Conservation (phyloP, 2,113 vertebrate species). For the Petrocephalus zakoni region DNA sequence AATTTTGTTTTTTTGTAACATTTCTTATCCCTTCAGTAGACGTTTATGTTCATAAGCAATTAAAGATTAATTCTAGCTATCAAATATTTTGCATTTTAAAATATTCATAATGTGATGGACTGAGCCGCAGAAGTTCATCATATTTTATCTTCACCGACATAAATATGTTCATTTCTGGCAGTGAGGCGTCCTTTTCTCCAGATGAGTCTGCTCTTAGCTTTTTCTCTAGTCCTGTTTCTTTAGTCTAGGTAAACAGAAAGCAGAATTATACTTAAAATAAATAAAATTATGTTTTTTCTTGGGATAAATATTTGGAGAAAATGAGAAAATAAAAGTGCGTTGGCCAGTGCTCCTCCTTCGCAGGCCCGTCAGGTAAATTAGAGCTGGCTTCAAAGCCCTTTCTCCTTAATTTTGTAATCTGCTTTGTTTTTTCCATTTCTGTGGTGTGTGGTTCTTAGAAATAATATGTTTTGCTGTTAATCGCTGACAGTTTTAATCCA, state of each 20-base stretch:
- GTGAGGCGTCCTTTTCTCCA: background rate
- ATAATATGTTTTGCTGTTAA: background rate
- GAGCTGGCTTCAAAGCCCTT: background rate
- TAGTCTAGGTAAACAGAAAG: background rate
- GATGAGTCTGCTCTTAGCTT: background rate
- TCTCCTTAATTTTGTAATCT: background rate
- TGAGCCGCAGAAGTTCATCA: background rate
- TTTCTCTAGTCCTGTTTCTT: background rate
- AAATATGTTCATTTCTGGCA: background rate
- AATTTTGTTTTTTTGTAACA: background rate
- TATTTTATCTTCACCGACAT: background rate
- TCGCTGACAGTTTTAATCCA: background rate
- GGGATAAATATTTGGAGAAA: conserved; percentile 10
- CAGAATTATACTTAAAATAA: conserved; percentile 12
- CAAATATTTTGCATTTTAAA: background rate
- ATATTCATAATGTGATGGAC: background rate
- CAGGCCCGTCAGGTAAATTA: background rate
- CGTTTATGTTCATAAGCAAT: background rate
- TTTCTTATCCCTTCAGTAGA: background rate
- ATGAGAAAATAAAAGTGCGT: background rate
- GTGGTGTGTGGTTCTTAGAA: background rate
- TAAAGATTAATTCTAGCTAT: background rate
- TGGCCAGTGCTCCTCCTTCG: background rate
- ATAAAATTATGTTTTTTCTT: background rate
- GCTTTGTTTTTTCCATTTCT: background rate